Base-by-base conservation (phyloP, 2,888 invertebrate genomes). In the Protula sp. region DNA sequence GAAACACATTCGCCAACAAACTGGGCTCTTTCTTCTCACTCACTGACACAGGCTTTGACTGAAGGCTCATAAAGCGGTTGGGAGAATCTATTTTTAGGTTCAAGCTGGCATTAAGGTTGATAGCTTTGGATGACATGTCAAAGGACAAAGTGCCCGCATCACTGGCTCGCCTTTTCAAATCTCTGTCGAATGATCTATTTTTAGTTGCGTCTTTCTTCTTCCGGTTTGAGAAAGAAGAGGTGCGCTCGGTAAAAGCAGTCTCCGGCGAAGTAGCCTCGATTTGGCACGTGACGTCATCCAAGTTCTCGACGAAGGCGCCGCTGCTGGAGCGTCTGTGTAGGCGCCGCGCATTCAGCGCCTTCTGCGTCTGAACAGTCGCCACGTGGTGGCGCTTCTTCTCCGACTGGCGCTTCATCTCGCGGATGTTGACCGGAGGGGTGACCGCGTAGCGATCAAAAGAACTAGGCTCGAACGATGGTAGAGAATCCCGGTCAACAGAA, bases 81-180 rank as follows among this genome's bases (percentile, higher is more conserved):
- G 62, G 57, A 3, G 57, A 31, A 27, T 62, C 62, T 3, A 59
- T 47, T 45, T 58, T 47, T 14, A 61, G 38, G 19, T 9, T 9
- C 19, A 38, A 38, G 9, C 19, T 38, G 9, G 38, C 38, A 14
- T 9, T 9, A 38, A 38, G 38, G 38, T 19, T 38, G 9, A 19
- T 38, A 9, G 9, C 38, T 14, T 14, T 9, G 9, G 38, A 14
- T 38, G 38, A 38, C 19, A 38, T 9, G 19, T 38, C 38, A 14
- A 9, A 9, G 9, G 38, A 38, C 9, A 9, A 14, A 9, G 19
- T 38, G 9, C 19, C 19, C 38, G 19, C 19, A 19, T 38, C 38
- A 19, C 38, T 38, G 38, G 9, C 9, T 14, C 9, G 19, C 38
- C 9, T 38, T 38, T 38, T 38, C 9, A 38, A 38, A 38, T 9